Percentiles rank a stretch among this genome's conserved stretches.
Evolutionary conservation across 2,113 vertebrate species (phyloP).

Genomic region (Antechinus flavipes): DNA sequence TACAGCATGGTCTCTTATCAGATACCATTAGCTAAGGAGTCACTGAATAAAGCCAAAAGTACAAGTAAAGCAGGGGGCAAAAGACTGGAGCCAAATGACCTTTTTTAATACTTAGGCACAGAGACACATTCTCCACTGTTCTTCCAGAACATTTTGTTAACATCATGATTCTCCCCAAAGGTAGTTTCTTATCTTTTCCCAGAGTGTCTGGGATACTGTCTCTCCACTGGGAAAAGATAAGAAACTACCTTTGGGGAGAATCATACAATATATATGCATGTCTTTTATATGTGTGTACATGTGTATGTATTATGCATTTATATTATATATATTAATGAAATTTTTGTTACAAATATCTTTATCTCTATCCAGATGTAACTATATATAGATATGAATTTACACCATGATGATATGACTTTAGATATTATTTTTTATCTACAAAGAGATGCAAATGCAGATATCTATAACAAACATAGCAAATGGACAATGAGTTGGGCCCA

Average conservation of each 20-base stretch:
- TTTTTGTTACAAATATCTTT: not conserved
- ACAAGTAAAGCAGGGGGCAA: not conserved
- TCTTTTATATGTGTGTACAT: too few relatives aligned
- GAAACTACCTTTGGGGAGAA: too few relatives aligned
- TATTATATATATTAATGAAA: too few relatives aligned
- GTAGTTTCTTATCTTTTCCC: not conserved
- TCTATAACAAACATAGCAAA: not conserved
- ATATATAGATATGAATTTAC: too few relatives aligned
- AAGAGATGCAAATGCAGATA: not conserved
- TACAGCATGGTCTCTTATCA: not conserved
- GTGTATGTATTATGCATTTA: too few relatives aligned
- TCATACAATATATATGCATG: too few relatives aligned
- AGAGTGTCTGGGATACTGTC: too few relatives aligned
- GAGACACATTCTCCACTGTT: not conserved
- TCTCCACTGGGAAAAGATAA: too few relatives aligned
- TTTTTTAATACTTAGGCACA: too few relatives aligned
- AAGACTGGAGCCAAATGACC: not conserved
- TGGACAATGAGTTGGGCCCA: not conserved
- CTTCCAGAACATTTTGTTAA: not conserved
- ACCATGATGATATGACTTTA: not conserved
- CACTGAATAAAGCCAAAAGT: not conserved
- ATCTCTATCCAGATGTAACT: not conserved
- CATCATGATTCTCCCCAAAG: not conserved
- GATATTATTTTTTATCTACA: not conserved
- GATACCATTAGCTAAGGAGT: not conserved